phyloP scores from a whole-genome alignment of 2,113 vertebrate species.

The Psophia crepitans region DNA sequence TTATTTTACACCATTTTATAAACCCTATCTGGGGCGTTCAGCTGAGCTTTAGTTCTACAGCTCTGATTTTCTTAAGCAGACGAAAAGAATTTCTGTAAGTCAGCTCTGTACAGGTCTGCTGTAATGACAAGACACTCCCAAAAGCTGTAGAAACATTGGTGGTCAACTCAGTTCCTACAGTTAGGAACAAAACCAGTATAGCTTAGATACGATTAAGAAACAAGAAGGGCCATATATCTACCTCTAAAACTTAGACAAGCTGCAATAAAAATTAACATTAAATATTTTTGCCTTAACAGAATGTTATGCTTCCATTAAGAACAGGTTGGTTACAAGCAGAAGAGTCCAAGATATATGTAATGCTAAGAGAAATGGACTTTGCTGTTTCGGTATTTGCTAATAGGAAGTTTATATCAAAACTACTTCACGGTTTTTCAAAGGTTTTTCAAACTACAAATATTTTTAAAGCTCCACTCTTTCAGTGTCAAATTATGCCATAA shows the following conservation, averaged over 20 bases:
- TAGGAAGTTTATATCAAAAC: neutral
- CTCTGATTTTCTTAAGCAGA: neutral
- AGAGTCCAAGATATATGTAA: neutral
- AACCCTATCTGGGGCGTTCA: neutral
- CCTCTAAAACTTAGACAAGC: neutral
- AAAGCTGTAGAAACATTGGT: neutral
- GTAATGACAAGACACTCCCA: neutral
- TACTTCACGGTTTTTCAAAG: neutral
- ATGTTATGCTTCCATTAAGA: neutral
- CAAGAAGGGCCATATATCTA: neutral
- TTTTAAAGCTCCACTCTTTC: neutral
- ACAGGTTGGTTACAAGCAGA: neutral
- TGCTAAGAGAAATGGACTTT: neutral
- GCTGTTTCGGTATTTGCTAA: neutral
- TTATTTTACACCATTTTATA: neutral
- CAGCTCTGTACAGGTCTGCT: neutral
- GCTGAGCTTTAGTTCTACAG: neutral
- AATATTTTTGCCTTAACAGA: neutral
- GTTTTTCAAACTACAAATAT: neutral
- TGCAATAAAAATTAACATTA: neutral
- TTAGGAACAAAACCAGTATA: neutral
- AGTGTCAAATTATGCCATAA: neutral
- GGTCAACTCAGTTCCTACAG: neutral
- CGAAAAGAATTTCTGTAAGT: neutral
- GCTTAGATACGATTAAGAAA: neutral